A percentile compares a stretch with the other conserved stretches of the same genome.
These are phyloP conservation scores for Aotus griseimembra DNA, from an alignment of 2,797 vertebrate species.

Conservation along the genomic window DNA sequence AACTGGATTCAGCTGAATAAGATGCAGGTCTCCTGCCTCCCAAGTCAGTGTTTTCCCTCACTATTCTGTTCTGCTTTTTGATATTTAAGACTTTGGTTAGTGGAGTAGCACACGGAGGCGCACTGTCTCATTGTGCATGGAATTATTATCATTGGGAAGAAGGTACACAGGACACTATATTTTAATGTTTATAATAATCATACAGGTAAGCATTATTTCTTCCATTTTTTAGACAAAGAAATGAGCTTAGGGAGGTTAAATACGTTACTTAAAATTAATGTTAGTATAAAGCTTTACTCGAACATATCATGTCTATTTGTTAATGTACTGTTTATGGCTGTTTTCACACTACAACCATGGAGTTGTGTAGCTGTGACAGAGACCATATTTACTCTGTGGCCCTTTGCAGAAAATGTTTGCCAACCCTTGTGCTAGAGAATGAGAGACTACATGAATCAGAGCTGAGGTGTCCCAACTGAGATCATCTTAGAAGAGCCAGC, in stretches of 20 bases:
- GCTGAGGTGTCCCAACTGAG: neutral
- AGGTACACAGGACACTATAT: neutral
- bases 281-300: neutral
- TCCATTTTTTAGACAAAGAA: neutral
- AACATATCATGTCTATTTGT: neutral
- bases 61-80: neutral
- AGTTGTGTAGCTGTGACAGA: neutral
- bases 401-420: neutral
- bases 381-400: neutral
- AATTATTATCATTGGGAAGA: neutral
- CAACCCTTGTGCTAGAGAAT: neutral
- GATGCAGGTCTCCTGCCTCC: neutral
- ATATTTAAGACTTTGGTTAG: neutral
- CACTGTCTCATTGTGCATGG: neutral
- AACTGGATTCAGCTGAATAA: neutral
- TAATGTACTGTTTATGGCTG: neutral
- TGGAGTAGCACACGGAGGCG: neutral
- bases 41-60: neutral
- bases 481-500: neutral
- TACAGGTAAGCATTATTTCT: neutral
- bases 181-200: neutral
- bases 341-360: neutral
- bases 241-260: neutral
- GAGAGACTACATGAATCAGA: neutral
- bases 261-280: neutral